Percentiles rank a stretch among this genome's conserved stretches.
Evolutionary conservation across 2,113 vertebrate species (phyloP).

Genomic region (Nannobrachium achirus): DNA sequence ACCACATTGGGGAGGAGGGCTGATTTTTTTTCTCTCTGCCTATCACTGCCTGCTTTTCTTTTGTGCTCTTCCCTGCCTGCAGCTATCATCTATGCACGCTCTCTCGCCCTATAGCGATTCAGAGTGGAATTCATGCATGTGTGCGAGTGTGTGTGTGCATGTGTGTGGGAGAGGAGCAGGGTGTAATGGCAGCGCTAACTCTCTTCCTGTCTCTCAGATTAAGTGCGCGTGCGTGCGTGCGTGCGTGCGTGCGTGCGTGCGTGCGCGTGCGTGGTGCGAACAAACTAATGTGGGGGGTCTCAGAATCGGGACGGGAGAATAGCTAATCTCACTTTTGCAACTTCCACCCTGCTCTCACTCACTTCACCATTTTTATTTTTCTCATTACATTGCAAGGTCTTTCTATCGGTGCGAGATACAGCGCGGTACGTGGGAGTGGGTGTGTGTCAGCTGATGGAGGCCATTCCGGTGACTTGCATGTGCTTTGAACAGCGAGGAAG

Average conservation of each 20-base stretch:
- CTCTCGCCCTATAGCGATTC: conserved; percentile 16
- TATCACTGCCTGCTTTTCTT: conserved; percentile 24
- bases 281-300: background rate
- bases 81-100: conserved; percentile 4
- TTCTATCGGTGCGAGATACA: background rate
- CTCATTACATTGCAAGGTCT: background rate
- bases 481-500: conserved; percentile 15
- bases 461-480: background rate
- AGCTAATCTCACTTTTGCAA: background rate
- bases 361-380: background rate
- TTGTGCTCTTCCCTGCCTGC: conserved; percentile 15
- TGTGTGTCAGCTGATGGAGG: background rate
- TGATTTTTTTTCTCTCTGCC: background rate
- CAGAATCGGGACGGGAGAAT: background rate
- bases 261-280: background rate
- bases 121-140: background rate
- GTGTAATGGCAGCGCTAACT: background rate
- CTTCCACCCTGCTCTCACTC: background rate
- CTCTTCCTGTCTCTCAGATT: background rate
- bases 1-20: conserved; percentile 23
- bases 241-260: background rate
- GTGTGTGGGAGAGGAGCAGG: conserved; percentile 20
- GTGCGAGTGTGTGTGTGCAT: background rate
- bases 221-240: background rate
- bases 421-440: conserved; percentile 14